phyloP scores from a whole-genome alignment of 92 coral and sea anemone genomes.

The Galaxea fascicularis region DNA sequence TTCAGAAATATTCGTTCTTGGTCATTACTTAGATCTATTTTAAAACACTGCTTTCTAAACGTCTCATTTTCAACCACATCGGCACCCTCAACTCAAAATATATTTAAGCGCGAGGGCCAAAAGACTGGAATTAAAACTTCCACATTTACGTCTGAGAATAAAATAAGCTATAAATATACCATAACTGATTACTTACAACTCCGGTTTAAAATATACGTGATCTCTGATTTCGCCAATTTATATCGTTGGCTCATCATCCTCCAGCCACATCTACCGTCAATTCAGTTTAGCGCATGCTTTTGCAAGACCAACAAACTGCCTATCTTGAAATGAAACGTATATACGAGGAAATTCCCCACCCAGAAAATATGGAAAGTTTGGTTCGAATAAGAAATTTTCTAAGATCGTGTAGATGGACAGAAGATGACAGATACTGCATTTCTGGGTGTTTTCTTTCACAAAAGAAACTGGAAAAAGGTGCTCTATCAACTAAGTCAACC shows the following conservation, averaged over 20 bases:
- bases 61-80: neutral
- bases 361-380: neutral
- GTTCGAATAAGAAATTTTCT: too few relatives aligned
- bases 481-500: too few relatives aligned
- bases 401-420: too few relatives aligned
- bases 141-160: neutral
- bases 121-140: neutral
- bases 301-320: neutral
- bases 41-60: neutral
- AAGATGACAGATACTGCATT: too few relatives aligned
- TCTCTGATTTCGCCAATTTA: neutral
- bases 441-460: too few relatives aligned
- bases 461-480: too few relatives aligned
- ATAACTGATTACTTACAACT: neutral
- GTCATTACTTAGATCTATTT: neutral
- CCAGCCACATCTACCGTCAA: neutral
- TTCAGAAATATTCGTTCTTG: too few relatives aligned
- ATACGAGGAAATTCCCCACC: too few relatives aligned
- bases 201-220: neutral
- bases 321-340: too few relatives aligned
- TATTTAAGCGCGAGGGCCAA: neutral
- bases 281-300: neutral
- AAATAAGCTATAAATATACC: neutral
- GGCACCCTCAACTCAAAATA: neutral
- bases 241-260: neutral